Base-by-base conservation (phyloP, 2,113 vertebrate genomes). In the Ceyx melanurus region DNA sequence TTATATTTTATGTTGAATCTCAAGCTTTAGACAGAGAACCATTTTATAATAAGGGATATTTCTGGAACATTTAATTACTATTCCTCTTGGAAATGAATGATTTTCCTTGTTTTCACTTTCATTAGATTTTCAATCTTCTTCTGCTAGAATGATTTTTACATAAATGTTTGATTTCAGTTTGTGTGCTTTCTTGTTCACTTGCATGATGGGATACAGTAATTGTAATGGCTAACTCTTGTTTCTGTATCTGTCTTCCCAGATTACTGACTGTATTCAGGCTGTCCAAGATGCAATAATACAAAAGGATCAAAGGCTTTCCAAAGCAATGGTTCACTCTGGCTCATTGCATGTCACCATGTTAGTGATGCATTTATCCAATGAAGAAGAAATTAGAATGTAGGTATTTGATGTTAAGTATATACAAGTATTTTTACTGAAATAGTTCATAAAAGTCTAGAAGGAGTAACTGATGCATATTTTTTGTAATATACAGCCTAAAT, bases 301-400 rank as follows among this genome's bases (percentile, higher is more conserved):
- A 92, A 98, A 98, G 90, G 99, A 99, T 91, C 79, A 97, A 50
- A 98, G 96, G 57, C 94, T 99, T 87, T 97, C 98, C 62, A 97
- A 96, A 96, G 98, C 98, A 48, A 98, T 99, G 98, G 96, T 98
- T 89, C 95, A 70, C 9, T 79, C 97, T 58, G 98, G 98, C 33
- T 98, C 98, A 1, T 98, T 99, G 48, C 99, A 99, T 88, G 91
- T 99, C 85, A 99, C 99, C 4, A 97, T 99, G 48, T 97, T 99
- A 15, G 98, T 99, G 97, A 98, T 99, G 94, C 97, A 98, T 92
- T 97, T 99, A 64, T 95, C 98, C 77, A 98, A 56, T 88, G 97
- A 99, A 96, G 98, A 99, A 92, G 98, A 99, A 95, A 94, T 99
- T 45, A 96, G 97, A 77, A 65, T 92, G 99, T 99, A 97, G 97